Conservation (phyloP, 2,113 vertebrate species). For the Thunnus thynnus region DNA sequence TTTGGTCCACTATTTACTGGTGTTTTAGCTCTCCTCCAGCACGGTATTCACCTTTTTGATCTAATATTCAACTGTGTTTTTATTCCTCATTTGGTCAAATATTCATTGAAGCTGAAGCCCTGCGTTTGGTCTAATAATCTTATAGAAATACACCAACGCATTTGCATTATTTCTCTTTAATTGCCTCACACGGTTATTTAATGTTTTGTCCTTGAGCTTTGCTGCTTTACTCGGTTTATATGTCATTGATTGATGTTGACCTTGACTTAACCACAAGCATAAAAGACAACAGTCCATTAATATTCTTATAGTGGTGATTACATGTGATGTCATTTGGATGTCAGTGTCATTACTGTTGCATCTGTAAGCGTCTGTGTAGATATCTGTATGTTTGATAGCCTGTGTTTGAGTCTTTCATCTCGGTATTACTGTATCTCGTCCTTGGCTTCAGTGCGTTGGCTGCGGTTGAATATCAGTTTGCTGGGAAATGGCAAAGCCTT, state of each 20-base stretch:
- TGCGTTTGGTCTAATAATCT: too few species aligned
- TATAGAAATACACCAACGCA: too few species aligned
- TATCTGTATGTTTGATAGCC: neutral
- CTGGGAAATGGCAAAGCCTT: neutral
- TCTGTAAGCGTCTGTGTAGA: neutral
- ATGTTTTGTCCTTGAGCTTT: neutral
- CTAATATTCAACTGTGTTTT: too few species aligned
- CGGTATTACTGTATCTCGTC: neutral
- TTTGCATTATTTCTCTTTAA: slow-evolving; percentile 11
- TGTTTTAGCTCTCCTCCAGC: too few species aligned
- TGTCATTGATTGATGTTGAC: neutral
- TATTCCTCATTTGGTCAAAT: too few species aligned
- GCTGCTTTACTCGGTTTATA: neutral
- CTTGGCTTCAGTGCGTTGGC: neutral
- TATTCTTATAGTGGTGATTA: neutral
- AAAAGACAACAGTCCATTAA: neutral
- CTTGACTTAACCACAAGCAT: slow-evolving; percentile 19
- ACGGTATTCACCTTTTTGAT: too few species aligned
- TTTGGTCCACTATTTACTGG: too few species aligned
- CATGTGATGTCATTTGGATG: slow-evolving; percentile 14
- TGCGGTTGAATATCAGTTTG: slow-evolving; percentile 3
- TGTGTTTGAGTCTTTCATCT: slow-evolving; percentile 7
- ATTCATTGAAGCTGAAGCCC: too few species aligned
- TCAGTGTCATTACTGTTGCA: neutral
- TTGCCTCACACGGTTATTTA: neutral